Evolutionary conservation across 2,888 invertebrate species (phyloP).

Genomic region (Dendrolimus houi): DNA sequence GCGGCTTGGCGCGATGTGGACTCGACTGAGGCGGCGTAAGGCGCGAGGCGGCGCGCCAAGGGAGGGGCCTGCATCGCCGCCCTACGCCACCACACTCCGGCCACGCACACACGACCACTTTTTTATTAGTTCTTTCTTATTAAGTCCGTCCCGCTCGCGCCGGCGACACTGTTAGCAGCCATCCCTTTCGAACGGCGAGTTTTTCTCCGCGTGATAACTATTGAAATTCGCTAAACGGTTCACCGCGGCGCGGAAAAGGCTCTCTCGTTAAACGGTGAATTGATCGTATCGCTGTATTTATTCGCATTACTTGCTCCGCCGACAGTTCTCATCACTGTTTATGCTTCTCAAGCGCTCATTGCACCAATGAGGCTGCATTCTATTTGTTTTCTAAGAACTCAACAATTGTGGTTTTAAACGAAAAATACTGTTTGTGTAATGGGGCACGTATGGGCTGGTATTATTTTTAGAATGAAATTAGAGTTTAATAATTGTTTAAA

Average conservation of each 20-base stretch:
- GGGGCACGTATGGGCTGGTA: no score
- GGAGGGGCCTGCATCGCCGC: constrained; percentile 73
- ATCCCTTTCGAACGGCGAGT: constrained; percentile 58
- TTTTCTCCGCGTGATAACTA: constrained; percentile 74
- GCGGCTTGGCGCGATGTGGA: constrained; percentile 60
- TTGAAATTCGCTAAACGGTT: constrained; percentile 76
- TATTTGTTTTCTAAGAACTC: no score
- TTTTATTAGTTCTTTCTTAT: constrained; percentile 75
- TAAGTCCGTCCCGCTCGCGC: constrained; percentile 61
- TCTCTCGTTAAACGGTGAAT: constrained; percentile 71
- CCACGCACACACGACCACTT: constrained; percentile 71
- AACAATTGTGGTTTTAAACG: no score
- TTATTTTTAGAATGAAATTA: no score
- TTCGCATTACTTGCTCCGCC: constrained; percentile 56
- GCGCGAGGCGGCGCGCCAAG: constrained; percentile 57
- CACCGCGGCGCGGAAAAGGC: constrained; percentile 73
- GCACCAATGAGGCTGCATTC: no score
- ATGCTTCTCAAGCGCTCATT: constrained; percentile 30
- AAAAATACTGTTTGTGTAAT: no score
- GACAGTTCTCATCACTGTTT: constrained; percentile 57
- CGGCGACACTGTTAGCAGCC: constrained; percentile 30
- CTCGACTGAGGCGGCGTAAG: constrained; percentile 64
- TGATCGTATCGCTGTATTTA: constrained; percentile 71
- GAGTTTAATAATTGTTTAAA: no score
- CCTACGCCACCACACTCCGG: constrained; percentile 70